Base-by-base conservation (phyloP, 2,797 vertebrate species). In the Zalophus californianus region DNA sequence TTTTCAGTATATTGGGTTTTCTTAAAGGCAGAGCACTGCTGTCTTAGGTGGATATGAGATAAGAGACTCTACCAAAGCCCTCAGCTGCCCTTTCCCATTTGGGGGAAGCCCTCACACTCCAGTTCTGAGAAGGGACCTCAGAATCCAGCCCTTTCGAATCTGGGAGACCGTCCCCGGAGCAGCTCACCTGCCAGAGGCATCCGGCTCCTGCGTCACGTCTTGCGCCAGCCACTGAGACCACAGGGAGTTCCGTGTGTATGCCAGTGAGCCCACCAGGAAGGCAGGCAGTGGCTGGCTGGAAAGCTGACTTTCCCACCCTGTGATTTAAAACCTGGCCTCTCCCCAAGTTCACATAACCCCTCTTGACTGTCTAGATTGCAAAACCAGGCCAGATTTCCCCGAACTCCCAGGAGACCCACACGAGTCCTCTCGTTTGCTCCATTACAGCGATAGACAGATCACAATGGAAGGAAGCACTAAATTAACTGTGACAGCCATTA, bases 341-440 rank as follows among this genome's bases (percentile, higher is more conserved):
- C 83, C 62, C 68, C 82, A 95, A 97, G 96, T 97, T 97, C 78
- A 1, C 41, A 56, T 87, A 97, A 92, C 90, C 92, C 96, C 78
- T 91, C 66, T 41, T 35, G 78, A 96, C 73, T 92, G 80, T 87
- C 91, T 94, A 90, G 95, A 97, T 97, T 97, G 80, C 91, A 96
- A 98, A 98, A 97, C 93, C 97, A 97, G 97, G 94, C 91, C 96
- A 97, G 92, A 96, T 95, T 97, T 97, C 68, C 90, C 90, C 64
- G 54, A 97, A 95, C 58, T 92, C 97, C 80, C 92, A 18, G 88
- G 97, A 96, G 97, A 90, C 83, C 54, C 78, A 85, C 73, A 75
- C 85, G 82, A 93, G 94, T 92, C 89, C 82, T 95, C 90, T 97
- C 25, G 1, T 97, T 97, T 96, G 95, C 90, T 97, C 97, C 88